phyloP scores from a whole-genome alignment of 2,113 vertebrate genomes.

The Piaya cayana region DNA sequence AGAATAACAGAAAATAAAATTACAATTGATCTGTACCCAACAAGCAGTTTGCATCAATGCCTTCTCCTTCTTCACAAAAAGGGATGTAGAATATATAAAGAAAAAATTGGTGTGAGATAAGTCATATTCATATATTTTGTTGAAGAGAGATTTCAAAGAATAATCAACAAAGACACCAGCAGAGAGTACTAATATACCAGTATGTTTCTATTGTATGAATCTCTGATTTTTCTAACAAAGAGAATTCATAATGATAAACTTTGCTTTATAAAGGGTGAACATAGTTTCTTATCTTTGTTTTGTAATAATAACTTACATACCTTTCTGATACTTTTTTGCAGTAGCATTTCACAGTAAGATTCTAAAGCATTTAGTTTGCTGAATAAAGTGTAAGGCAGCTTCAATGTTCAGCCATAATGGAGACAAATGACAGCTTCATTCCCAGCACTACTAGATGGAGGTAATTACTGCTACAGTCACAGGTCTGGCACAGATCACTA shows the following conservation, averaged over 20 bases:
- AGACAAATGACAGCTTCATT: slow-evolving; percentile 77
- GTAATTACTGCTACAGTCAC: slow-evolving; percentile 78
- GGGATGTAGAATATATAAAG: neutral
- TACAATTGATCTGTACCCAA: neutral
- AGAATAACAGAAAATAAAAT: neutral
- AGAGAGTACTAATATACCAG: neutral
- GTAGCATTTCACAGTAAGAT: slow-evolving; percentile 44
- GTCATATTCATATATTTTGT: neutral
- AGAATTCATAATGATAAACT: neutral
- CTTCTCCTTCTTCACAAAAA: neutral
- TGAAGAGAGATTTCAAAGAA: fast-evolving
- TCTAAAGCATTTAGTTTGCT: slow-evolving; percentile 79
- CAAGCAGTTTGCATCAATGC: neutral
- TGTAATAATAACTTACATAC: neutral
- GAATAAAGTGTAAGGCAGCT: slow-evolving; percentile 77
- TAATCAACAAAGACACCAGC: neutral
- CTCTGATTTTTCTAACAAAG: neutral
- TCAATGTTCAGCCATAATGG: slow-evolving; percentile 74
- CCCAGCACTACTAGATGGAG: slow-evolving; percentile 67
- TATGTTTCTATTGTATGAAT: neutral
- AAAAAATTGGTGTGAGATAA: neutral
- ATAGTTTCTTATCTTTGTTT: neutral
- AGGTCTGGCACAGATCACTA: slow-evolving; percentile 67
- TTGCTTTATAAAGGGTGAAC: neutral
- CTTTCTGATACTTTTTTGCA: neutral